Evolutionary conservation across 1,140 invertebrate genomes (phyloP), one percentile per base, ranked within the genome.

Genomic region (Drosophila nebulosa): DNA sequence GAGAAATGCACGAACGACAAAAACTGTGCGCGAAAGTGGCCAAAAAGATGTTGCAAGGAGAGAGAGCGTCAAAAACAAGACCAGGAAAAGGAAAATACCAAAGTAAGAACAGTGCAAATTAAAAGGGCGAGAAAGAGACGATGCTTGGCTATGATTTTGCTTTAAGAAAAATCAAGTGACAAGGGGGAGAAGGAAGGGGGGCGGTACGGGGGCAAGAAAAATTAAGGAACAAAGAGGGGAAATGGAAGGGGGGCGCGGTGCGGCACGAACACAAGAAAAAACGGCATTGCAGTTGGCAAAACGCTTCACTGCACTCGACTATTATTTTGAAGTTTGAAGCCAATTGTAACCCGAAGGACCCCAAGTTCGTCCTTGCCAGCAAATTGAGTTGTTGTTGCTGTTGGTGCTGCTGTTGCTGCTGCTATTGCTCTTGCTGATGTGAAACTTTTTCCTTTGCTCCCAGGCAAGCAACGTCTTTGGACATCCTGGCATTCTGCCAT

Each of bases 251-350:
- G 2, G 7, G 42, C 7, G 51, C 16, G 27, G 32, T 24, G 26
- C 26, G 52, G 12, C 4, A 4, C 27, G 57, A 12, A 32, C 30
- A 10, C 9, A 32, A 32, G 30, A 5, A 60, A 6, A 62, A 46
- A 51, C 39, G 7, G 57, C 30, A 55, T 60, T 86, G 81, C 78
- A 85, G 81, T 77, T 85, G 78, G 71, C 66, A 53, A 70, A 78
- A 88, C 78, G 81, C 81, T 86, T 88, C 81, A 86, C 81, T 86
- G 81, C 81, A 86, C 81, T 86, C 81, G 81, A 86, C 81, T 86
- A 86, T 86, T 86, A 88, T 86, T 46, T 46, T 86, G 83, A 86
- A 86, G 81, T 88, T 86, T 72, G 70, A 70, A 66, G 69, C 60
- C 66, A 69, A 16, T 46, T 46, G 73, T 59, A 71, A 55, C 26